Evolutionary conservation across 1,140 invertebrate species (phyloP), one percentile per base, ranked within the genome.

Genomic region (Bombus difficillimus): DNA sequence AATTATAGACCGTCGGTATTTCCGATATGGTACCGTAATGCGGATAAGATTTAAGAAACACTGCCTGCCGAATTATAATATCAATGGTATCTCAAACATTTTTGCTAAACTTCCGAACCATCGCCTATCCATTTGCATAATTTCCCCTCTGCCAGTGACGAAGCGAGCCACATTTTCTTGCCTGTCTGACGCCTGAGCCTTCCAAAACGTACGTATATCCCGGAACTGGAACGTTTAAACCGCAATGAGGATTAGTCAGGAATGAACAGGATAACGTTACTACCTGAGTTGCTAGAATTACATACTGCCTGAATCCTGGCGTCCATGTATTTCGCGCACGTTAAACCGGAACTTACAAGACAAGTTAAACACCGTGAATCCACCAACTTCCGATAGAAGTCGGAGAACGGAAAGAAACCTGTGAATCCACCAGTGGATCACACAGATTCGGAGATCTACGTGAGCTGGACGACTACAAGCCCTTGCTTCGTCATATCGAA

Each of bases 1-100:
- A 84, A 84, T 84, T 79, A 84, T 66, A 59, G 37, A 37, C 64
- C 39, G 74, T 59, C 32, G 43, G 77, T 53, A 84, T 79, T 71
- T 59, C 64, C 82, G 53, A 84, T 71, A 59, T 34, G 64, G 37
- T 32, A 59, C 22, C 37, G 39, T 71, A 69, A 68, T 57, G 10
- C 37, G 47, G 39, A 77, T 77, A 83, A 77, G 75, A 62, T 84
- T 79, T 59, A 34, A 68, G 47, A 59, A 79, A 84, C 75, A n/a
- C 53, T 71, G 10, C 22, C 32, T n/a, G 59, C n/a, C 41, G 43
- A n/a, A 59, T 57, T 43, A 41, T 57, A 68, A 32, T 25, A 28
- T 18, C 15, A 28, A 53, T 32, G 34, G 22, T 32, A 32, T 39
- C 34, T 57, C 47, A 18, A 41, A 39, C 34, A 72, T 81, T 41